These are phyloP conservation scores for Hirundo rustica DNA, from an alignment of 2,797 vertebrate species.

Conservation along the genomic window DNA sequence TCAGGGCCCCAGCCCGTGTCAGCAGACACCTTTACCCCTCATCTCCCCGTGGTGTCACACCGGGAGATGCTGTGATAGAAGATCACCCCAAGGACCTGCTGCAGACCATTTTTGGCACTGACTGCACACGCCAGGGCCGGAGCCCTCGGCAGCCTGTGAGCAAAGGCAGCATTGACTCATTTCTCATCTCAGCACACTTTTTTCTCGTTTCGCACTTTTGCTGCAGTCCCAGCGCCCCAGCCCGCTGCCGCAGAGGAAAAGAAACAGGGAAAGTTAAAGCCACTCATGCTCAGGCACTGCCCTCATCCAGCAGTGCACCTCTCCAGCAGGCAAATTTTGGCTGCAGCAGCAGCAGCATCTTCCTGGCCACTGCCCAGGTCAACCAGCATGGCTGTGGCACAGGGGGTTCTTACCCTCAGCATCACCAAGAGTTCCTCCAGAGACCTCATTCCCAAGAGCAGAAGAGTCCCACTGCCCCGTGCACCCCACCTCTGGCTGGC, in stretches of 20 bases:
- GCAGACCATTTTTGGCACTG: neutral
- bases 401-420: neutral
- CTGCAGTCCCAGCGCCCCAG: constrained; percentile 27
- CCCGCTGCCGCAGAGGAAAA: constrained; percentile 5
- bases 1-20: accelerated
- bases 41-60: accelerated
- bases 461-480: accelerated
- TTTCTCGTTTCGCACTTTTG: constrained; percentile 69
- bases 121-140: accelerated
- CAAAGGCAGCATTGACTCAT: constrained; percentile 28
- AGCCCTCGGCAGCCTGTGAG: neutral
- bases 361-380: neutral
- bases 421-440: neutral
- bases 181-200: constrained; percentile 15
- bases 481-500: neutral
- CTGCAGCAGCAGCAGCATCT: neutral
- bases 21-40: neutral
- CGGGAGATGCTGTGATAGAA: neutral
- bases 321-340: neutral
- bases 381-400: accelerated
- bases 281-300: constrained; percentile 22
- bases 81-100: neutral
- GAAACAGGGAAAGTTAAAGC: constrained; percentile 72
- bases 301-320: neutral
- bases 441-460: neutral